Conservation (phyloP, 1,140 invertebrate species). For the Dufourea novaeangliae region DNA sequence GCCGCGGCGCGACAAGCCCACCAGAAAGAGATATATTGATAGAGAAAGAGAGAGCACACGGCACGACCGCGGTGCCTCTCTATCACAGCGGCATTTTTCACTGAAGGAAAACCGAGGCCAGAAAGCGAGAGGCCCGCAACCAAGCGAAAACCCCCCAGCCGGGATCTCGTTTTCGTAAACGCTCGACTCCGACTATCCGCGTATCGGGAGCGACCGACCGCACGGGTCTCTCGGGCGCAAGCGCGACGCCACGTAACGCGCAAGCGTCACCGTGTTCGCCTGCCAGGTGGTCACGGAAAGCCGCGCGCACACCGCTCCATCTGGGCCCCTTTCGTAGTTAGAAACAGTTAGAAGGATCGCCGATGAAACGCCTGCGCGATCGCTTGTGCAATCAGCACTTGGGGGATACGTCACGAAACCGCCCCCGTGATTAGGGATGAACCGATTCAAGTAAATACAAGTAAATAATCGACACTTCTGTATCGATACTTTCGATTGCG, state of each 20-base stretch:
- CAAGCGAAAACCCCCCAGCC: constrained; percentile 52
- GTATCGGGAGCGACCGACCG: constrained; percentile 54
- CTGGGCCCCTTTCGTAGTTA: too few species aligned
- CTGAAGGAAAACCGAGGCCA: constrained; percentile 52
- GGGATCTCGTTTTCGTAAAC: constrained; percentile 66
- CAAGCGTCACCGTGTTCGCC: constrained; percentile 55
- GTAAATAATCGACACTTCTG: too few species aligned
- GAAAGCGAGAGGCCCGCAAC: constrained; percentile 44
- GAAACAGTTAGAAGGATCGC: too few species aligned
- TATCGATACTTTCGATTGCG: too few species aligned
- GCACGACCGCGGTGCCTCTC: constrained; percentile 48
- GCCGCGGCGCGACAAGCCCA: constrained; percentile 52
- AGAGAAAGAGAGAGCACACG: constrained; percentile 57
- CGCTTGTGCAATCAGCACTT: too few species aligned
- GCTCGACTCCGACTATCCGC: constrained; percentile 56
- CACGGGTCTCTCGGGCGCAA: constrained; percentile 17
- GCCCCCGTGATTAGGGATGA: too few species aligned
- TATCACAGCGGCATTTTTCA: constrained; percentile 71
- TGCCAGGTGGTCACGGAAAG: too few species aligned
- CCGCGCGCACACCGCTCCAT: constrained; percentile 37
- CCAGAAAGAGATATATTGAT: too few species aligned
- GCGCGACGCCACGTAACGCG: constrained; percentile 47
- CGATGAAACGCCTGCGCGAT: constrained; percentile 39
- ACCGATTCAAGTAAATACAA: too few species aligned
- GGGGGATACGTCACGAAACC: too few species aligned